Base-by-base conservation (phyloP, 2,113 vertebrate species). In the Coptodon bakossiorum region DNA sequence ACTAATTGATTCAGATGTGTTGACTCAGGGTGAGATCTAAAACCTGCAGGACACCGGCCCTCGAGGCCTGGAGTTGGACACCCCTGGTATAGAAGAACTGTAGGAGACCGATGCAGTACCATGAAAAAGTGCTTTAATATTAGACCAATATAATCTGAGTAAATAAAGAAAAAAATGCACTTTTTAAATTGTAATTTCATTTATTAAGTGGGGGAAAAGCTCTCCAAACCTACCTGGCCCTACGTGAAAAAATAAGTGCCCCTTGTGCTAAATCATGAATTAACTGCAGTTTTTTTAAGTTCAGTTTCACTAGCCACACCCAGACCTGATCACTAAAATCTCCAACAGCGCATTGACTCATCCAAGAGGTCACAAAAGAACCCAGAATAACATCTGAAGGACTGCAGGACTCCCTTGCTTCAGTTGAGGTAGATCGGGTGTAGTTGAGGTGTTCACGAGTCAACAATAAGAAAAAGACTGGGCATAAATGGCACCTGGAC, bases 31-130 rank as follows among this genome's bases (percentile, higher is more conserved):
- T 36, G 59, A 63, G 6, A 63, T 63, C 2, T 63, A 63, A 63
- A 63, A 5, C 31, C 59, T 63, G 31, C 59, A 63, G 59, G 31
- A 36, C 59, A 63, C 6, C 0, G 3, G 3, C 2, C 3, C 31
- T 63, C 3, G 1, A 36, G 59, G 0, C 59, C 9, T 7, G 6
- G 59, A 36, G 17, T 63, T 63, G 2, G 59, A 4, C 16, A 36
- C 9, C 1, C 3, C 59, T 63, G 66, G 7, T 43, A 9, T 71
- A 43, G 38, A 71, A 1, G n/a, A 71, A 43, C 36, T 68, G n/a
- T 68, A 68, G 19, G 63, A 68, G 63, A 63, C 59, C 0, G 29
- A 36, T 66, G 16, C 3, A 34, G 9, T 63, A 19, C 59, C 9
- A 17, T 19, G 5, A 34, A 63, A 34, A 63, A 19, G 59, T 34